A percentile compares a stretch with the other conserved stretches of the same genome.
phyloP scores from a whole-genome alignment of 2,113 vertebrate genomes.

The Daboia siamensis region DNA sequence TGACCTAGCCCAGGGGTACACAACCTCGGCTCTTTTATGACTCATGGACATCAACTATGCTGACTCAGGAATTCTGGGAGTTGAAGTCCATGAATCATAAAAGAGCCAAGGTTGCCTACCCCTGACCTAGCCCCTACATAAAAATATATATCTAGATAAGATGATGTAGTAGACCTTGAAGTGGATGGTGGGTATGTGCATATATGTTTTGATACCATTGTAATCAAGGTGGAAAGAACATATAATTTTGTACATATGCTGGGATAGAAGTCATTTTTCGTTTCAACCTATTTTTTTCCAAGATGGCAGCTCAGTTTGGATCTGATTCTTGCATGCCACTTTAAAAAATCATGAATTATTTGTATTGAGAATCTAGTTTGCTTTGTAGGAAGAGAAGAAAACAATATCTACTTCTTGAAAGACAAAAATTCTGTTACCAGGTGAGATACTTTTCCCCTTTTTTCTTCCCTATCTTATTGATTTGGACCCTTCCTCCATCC shows the following conservation, averaged over 20 bases:
- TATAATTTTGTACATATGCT: neutral
- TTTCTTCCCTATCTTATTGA: neutral
- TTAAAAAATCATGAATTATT: neutral
- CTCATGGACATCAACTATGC: too few species aligned
- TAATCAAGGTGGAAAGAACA: neutral
- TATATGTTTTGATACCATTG: too few species aligned
- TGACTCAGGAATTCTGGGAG: too few species aligned
- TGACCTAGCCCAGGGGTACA: neutral
- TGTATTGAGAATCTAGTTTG: neutral
- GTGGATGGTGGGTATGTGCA: neutral
- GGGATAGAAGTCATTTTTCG: neutral
- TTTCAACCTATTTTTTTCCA: neutral
- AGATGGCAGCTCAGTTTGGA: neutral
- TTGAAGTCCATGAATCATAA: too few species aligned
- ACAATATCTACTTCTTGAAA: neutral
- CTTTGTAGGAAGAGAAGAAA: neutral
- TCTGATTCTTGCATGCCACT: neutral
- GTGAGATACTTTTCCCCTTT: neutral
- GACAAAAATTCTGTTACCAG: neutral
- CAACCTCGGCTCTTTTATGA: too few species aligned
- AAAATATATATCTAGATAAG: too few species aligned
- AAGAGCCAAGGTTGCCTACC: too few species aligned
- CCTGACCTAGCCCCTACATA: too few species aligned
- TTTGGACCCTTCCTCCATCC: neutral
- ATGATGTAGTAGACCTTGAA: neutral